phyloP scores from a whole-genome alignment of 2,888 invertebrate species.

The Chymomyza caudatula region DNA sequence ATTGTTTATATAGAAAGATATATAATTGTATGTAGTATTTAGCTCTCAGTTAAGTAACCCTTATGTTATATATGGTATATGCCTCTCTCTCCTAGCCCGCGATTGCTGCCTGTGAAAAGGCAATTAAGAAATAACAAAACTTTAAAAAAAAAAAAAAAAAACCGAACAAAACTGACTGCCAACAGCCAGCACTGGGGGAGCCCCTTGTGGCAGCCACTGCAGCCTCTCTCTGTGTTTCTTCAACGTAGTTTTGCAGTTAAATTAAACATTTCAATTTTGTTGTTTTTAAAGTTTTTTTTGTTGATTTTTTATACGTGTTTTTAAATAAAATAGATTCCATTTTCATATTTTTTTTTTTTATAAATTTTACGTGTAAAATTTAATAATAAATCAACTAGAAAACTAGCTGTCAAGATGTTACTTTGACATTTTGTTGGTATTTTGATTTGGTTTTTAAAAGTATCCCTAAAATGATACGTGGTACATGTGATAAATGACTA shows the following conservation, averaged over 20 bases:
- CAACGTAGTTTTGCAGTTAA: constrained; percentile 53
- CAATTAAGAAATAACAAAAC: constrained; percentile 1
- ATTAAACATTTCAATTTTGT: constrained; percentile 46
- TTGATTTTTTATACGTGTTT: constrained; percentile 45
- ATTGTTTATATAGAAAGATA: constrained; percentile 33
- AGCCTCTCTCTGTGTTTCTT: constrained; percentile 36
- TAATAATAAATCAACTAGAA: constrained; percentile 68
- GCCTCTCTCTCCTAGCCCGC: constrained; percentile 37
- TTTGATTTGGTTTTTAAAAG: constrained; percentile 35
- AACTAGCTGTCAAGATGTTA: constrained; percentile 65
- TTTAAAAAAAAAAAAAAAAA: background rate
- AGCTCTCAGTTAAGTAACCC: constrained; percentile 58
- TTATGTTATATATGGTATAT: constrained; percentile 27
- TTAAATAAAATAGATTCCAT: constrained; percentile 61
- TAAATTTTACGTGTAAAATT: constrained; percentile 73
- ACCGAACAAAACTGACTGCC: background rate
- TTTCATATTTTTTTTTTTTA: constrained; percentile 39
- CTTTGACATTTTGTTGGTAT: constrained; percentile 47
- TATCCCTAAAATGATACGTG: constrained; percentile 62
- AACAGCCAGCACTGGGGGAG: background rate
- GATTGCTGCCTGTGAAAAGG: background rate
- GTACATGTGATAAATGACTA: constrained; percentile 27
- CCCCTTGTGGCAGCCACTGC: constrained; percentile 9
- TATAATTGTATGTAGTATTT: constrained; percentile 28
- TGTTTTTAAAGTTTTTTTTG: constrained; percentile 40